Evolutionary conservation across 2,888 invertebrate species (phyloP), one percentile per base, ranked within the genome.

Genomic region (Cephus rjabovi): DNA sequence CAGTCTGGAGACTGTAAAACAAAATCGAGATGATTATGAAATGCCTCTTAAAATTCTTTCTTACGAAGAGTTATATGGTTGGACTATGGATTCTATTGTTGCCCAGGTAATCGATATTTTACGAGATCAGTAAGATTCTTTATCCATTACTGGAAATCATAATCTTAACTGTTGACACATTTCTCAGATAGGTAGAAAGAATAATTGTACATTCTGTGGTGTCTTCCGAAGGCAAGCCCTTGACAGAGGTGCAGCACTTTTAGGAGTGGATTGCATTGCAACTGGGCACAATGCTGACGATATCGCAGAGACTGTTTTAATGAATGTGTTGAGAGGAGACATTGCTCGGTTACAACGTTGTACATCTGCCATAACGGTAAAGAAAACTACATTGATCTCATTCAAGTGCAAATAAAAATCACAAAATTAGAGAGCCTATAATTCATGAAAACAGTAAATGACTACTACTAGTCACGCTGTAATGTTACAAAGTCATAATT

Each of bases 61-160:
- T 0, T 99, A 99, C 89, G 96, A 98, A 93, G 98, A 99, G 86
- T 93, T 99, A 6, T 99, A 99, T 93, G 99, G 99, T 0, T 99
- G 99, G 99, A 99, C 99, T 4, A 99, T 99, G 98, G 99, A 99
- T 93, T 96, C 96, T 87, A 99, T 99, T 91, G 99, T 99, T 0
- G 94, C 94, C 73, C 95, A 96, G 91, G 96, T 96, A 87, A 75
- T 70, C 12, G 15, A 70, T 74, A 40, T 74, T n/a, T 75, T 56
- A 56, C 0, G 0, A 56, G 23, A 56, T 56, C 15, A 56, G 1
- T 56, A 56, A 56, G 2, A 56, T 56, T 56, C 6, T 33, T 6
- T 75, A 69, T 33, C 40, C 30, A 35, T 93, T 79, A 91, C 74
- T 76, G 35, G 11, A 3, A 69, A 70, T 30, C 23, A 75, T 30